phyloP scores from a whole-genome alignment of 1,140 invertebrate genomes.

The Protaetia brevitarsis region DNA sequence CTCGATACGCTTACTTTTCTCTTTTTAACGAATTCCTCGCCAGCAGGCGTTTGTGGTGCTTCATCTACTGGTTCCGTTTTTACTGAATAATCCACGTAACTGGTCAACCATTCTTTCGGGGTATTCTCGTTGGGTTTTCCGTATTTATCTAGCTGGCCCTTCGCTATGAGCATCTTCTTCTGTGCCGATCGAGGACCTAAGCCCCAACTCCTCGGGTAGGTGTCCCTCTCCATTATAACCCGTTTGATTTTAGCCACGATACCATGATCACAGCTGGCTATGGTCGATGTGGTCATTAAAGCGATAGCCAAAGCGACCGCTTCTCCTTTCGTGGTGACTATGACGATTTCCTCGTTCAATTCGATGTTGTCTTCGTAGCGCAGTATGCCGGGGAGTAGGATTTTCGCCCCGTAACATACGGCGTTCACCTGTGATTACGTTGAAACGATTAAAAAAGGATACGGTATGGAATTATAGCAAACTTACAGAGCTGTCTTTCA shows the following conservation, averaged over 20 bases:
- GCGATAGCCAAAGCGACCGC: conserved; percentile 92
- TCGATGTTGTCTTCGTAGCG: conserved; percentile 98
- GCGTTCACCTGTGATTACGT: conserved; percentile 82
- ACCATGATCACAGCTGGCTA: conserved; percentile 96
- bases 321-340: conserved; percentile 98
- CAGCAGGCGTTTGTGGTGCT: conserved; percentile 22
- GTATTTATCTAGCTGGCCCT: conserved; percentile 91
- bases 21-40: conserved; percentile 26
- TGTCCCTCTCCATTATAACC: conserved; percentile 99
- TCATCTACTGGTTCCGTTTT: conserved; percentile 38
- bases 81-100: conserved; percentile 55
- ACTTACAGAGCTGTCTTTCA: conserved; percentile 96
- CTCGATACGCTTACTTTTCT: conserved; percentile 45
- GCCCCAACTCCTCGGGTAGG: conserved; percentile 98
- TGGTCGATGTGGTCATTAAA: conserved; percentile 98
- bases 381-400: conserved; percentile 94
- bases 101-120: conserved; percentile 80
- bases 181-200: conserved; percentile 88
- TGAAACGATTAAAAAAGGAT: background rate
- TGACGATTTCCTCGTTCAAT: conserved; percentile 95
- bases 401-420: conserved; percentile 97
- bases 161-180: conserved; percentile 89
- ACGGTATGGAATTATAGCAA: conserved; percentile 24
- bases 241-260: conserved; percentile 97
- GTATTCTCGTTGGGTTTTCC: conserved; percentile 98